Percentiles rank a stretch among this genome's conserved stretches.
Conservation (phyloP, 2,888 invertebrate species). For the Rhodophaea formosa region DNA sequence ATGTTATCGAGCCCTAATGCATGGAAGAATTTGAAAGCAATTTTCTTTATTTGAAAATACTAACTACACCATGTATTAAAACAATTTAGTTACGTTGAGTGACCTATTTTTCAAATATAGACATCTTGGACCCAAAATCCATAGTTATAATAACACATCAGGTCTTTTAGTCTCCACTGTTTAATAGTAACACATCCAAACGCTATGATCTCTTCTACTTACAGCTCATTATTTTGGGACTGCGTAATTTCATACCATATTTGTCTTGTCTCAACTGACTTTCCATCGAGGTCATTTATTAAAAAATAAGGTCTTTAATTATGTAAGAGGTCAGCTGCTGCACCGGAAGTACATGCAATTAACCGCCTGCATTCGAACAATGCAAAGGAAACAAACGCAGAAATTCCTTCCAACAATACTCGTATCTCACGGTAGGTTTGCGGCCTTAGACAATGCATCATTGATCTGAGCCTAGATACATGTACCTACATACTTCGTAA, state of each 20-base stretch:
- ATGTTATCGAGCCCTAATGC: too few relatives aligned
- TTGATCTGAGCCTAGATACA: slow-evolving; percentile 9
- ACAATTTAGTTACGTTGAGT: too few relatives aligned
- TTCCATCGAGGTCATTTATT: slow-evolving; percentile 24
- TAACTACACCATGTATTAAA: too few relatives aligned
- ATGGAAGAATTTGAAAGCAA: too few relatives aligned
- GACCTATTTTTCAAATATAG: too few relatives aligned
- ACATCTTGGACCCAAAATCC: too few relatives aligned
- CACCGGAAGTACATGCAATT: slow-evolving; percentile 43
- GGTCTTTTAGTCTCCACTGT: too few relatives aligned
- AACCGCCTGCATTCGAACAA: slow-evolving; percentile 42
- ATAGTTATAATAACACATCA: too few relatives aligned
- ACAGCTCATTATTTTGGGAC: neutral
- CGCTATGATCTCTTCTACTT: too few relatives aligned
- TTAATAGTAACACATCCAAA: too few relatives aligned
- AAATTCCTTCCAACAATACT: slow-evolving; percentile 40
- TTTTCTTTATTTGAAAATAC: too few relatives aligned
- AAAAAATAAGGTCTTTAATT: slow-evolving; percentile 28
- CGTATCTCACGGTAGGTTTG: slow-evolving; percentile 42
- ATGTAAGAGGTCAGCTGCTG: slow-evolving; percentile 39
- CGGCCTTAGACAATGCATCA: slow-evolving; percentile 38
- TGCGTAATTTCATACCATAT: slow-evolving; percentile 1
- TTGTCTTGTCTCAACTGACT: slow-evolving; percentile 18
- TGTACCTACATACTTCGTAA: neutral
- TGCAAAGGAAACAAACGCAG: slow-evolving; percentile 47